Evolutionary conservation across 2,113 vertebrate genomes (phyloP).

Genomic region (Petromus typicus): DNA sequence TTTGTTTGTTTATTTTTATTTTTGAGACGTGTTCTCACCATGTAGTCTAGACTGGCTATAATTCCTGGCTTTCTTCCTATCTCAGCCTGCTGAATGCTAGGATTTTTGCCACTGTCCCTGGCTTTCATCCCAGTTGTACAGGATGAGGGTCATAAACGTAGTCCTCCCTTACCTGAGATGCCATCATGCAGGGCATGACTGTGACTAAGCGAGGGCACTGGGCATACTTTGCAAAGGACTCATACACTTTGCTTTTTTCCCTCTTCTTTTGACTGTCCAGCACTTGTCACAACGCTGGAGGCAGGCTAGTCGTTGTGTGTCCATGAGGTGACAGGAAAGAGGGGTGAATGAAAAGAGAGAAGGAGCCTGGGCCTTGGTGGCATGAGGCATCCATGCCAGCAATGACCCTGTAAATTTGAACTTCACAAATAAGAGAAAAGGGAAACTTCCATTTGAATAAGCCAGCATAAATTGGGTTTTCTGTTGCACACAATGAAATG

Average conservation of each 20-base stretch:
- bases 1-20: background rate
- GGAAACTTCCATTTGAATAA: background rate
- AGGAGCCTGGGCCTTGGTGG: background rate
- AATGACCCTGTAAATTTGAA: background rate
- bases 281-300: background rate
- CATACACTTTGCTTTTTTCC: background rate
- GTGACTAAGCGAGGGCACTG: background rate
- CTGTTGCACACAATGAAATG: background rate
- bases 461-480: background rate
- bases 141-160: background rate
- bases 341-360: background rate
- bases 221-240: background rate
- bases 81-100: background rate
- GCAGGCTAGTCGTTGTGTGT: background rate
- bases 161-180: background rate
- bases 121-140: background rate
- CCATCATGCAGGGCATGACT: background rate
- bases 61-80: background rate
- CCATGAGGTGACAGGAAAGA: background rate
- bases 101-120: background rate
- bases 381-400: background rate
- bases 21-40: background rate
- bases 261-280: background rate
- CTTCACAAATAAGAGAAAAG: constrained; percentile 13
- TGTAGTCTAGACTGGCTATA: background rate